A percentile compares a stretch with the other conserved stretches of the same genome.
Conservation (phyloP, 2,888 invertebrate genomes). For the Eumerus sabulonum region DNA sequence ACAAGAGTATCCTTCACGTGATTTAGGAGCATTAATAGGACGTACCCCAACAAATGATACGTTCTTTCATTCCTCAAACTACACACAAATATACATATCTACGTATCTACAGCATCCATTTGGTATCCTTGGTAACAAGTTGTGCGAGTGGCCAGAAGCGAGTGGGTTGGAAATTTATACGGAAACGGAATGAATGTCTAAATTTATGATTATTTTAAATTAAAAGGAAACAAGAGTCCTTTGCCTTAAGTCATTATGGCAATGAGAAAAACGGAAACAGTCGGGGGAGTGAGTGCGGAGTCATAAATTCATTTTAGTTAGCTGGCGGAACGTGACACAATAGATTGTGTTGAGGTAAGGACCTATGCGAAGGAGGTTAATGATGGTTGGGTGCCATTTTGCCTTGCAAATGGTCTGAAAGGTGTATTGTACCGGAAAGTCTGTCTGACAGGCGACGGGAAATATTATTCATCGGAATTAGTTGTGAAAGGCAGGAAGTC, state of each 20-base stretch:
- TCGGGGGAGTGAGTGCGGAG: constrained; percentile 18
- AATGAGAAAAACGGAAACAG: constrained; percentile 3
- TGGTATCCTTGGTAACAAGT: constrained; percentile 2
- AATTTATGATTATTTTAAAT: constrained; percentile 79
- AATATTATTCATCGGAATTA: constrained; percentile 1
- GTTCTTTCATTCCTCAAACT: constrained; percentile 18
- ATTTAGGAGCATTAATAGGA: constrained; percentile 67
- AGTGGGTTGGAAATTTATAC: constrained; percentile 49
- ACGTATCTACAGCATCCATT: constrained; percentile 23
- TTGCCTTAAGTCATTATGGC: constrained; percentile 61
- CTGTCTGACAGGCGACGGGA: neutral
- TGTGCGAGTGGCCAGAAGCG: neutral
- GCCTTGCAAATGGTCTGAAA: neutral
- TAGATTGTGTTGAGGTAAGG: constrained; percentile 59
- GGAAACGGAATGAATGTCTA: constrained; percentile 76
- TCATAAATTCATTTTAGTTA: constrained; percentile 66
- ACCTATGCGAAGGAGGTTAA: neutral
- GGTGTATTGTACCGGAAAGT: constrained; percentile 1
- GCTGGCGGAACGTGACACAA: constrained; percentile 50
- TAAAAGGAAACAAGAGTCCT: constrained; percentile 75
- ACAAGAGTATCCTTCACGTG: constrained; percentile 64
- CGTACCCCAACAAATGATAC: constrained; percentile 65
- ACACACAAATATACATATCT: neutral
- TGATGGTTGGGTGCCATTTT: constrained; percentile 15
- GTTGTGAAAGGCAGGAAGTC: too few relatives aligned